Base-by-base conservation (phyloP, 2,888 invertebrate species). In the Drosophila meridionalis region DNA sequence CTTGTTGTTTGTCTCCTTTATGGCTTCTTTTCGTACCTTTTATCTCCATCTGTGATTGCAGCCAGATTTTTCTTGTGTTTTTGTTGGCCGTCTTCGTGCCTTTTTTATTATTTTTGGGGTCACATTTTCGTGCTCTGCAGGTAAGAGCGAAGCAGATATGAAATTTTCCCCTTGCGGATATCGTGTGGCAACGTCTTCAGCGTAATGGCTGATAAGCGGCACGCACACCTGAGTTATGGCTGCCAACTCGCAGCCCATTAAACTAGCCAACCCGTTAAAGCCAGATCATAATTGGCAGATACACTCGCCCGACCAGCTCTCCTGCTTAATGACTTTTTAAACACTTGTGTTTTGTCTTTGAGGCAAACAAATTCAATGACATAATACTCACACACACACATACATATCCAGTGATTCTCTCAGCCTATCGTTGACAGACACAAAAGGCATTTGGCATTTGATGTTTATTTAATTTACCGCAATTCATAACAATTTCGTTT, bases 401-500 rank as follows among this genome's bases (percentile, higher is more conserved):
- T 20, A 20, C 20, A 20, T 20, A 20, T 20, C 38, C 61, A 20
- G 20, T 20, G 61, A 59, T 50, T 58, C 52, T 48, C 42, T 48
- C 52, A 40, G 11, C 38, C 42, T 47, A n/a, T 28, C 45, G 32
- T 36, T 36, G 52, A 72, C 55, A 76, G 70, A 73, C 38, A 52
- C 63, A 74, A 63, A 56, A 59, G 73, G 64, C 71, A 76, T 89
- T 83, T 78, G 78, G 76, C 73, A 82, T 88, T 89, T 89, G 76
- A 89, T 89, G 91, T 85, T 82, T 83, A 90, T 90, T 90, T 89
- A 89, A 89, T 89, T 90, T 80, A 73, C 78, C 78, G 66, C 90
- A 89, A 89, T 90, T 85, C 88, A 89, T 89, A 89, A 90, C 90
- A 90, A 90, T 89, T 90, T 83, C 71, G 78, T 89, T 89, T 89